Base-by-base conservation (phyloP, 2,888 invertebrate genomes). In the Drosophila stalkeri region DNA sequence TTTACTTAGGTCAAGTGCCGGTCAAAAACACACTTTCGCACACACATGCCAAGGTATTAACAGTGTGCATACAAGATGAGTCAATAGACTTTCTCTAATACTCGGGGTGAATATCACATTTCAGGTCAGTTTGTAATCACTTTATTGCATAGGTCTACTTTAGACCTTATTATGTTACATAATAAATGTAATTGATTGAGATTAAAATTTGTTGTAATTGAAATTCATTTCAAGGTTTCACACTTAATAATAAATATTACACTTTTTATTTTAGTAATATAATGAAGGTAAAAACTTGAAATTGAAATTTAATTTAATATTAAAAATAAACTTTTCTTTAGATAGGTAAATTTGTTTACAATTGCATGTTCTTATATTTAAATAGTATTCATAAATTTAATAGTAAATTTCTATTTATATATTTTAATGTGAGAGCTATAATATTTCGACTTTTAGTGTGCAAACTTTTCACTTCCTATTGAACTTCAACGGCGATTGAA, bases 401-500 rank as follows among this genome's bases (percentile, higher is more conserved):
- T 27, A 27, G 27, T 6, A 0, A 27, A 6, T 27, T 27, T 6
- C 27, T 6, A 27, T 27, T 27, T 27, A 6, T 6, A 27, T 27
- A 27, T 27, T 27, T 27, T 31, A 18, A 33, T 41, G 46, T 46
- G n/a, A 57, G 61, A 43, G 70, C 61, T 64, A 63, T 23, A 46
- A 59, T 52, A 44, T 35, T 64, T 71, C 68, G 68, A 39, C 61
- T 62, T 35, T 31, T 35, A 55, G n/a, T 54, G 44, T 41, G 44
- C 27, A 35, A 31, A 51, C 39, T 66, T 75, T 77, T 57, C 62
- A 64, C 66, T 71, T 81, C 67, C 70, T 62, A 65, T 72, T 56
- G 65, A 69, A 63, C 80, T 75, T 79, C 37, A 76, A 76, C 79
- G 75, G 77, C 85, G 77, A 81, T 81, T 89, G 74, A 84, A 84